A percentile compares a stretch with the other conserved stretches of the same genome.
Conservation (phyloP, 2,113 vertebrate species). For the Gambusia affinis region DNA sequence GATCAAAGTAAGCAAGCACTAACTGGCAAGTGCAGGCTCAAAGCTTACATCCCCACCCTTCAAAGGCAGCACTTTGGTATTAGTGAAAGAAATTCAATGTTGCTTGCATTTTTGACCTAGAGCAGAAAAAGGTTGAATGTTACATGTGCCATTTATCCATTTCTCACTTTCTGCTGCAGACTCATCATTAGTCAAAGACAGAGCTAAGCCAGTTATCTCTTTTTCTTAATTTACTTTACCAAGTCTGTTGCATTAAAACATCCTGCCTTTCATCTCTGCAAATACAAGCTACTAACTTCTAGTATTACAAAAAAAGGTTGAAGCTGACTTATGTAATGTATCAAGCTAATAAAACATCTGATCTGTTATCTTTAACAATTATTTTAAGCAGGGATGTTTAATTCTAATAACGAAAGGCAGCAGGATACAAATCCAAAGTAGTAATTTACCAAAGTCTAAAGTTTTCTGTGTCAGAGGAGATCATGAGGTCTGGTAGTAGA, state of each 20-base stretch:
- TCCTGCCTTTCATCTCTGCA: too few relatives aligned
- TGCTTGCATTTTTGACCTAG: conserved; percentile 26
- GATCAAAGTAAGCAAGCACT: conserved; percentile 62
- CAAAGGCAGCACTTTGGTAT: conserved; percentile 44
- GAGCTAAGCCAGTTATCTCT: neutral
- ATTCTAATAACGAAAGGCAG: too few relatives aligned
- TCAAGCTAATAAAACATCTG: too few relatives aligned
- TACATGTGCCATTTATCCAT: conserved; percentile 25
- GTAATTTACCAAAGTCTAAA: too few relatives aligned
- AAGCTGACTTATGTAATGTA: too few relatives aligned
- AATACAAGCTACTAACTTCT: too few relatives aligned
- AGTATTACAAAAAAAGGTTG: too few relatives aligned
- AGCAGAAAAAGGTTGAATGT: conserved; percentile 22
- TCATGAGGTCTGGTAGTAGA: too few relatives aligned
- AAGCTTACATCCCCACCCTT: conserved; percentile 59
- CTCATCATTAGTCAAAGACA: neutral
- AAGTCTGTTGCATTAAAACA: neutral
- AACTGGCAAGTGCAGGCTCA: conserved; percentile 46
- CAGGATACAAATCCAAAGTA: too few relatives aligned
- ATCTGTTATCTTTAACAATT: neutral
- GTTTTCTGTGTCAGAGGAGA: too few relatives aligned
- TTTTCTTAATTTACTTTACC: conserved; percentile 15
- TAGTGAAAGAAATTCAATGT: conserved; percentile 35
- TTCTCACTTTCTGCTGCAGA: neutral
- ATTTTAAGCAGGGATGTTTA: neutral